Base-by-base conservation (phyloP, 2,113 vertebrate species). In the Phoenicopterus ruber region DNA sequence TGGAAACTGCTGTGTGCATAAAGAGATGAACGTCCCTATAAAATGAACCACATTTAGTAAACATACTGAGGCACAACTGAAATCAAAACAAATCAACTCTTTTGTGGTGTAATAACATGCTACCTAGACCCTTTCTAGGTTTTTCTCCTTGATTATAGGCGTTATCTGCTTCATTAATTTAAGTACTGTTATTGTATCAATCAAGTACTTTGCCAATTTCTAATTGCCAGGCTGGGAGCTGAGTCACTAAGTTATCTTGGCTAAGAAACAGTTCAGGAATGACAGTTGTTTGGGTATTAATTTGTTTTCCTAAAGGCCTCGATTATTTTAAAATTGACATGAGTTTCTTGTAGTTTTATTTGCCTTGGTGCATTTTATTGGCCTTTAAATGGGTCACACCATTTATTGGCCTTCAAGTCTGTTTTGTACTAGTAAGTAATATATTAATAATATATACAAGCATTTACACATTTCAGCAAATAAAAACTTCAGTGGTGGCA, bases 161-260 rank as follows among this genome's bases (percentile, higher is more conserved):
- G 9, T 93, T 82, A 85, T 73, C 80, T 82, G 55, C 71, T 80
- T 95, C 84, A 88, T 95, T 94, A 94, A 94, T 94, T 87, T 78
- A 93, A 94, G 31, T 47, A 54, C 17, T 79, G 44, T 77, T 96
- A 82, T 42, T 91, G 82, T 94, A 80, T 91, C 91, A 86, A 67
- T 89, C 58, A 76, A 78, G 52, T 66, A 34, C 76, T 95, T 90
- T 82, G 83, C 90, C 74, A 95, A 28, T 88, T 94, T 57, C 69
- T 94, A 96, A 94, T 88, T 96, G 81, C 71, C 42, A 63, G 42
- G 49, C 79, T 93, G 90, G 58, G 80, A 82, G 80, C 85, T 84
- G 87, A 91, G 70, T 90, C 91, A 77, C 70, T 88, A 34, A 66
- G 55, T 82, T 84, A n/a, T 71, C 62, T 89, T 93, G 91, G 77